These are phyloP conservation scores for Machimus rusticus DNA, from an alignment of 2,888 invertebrate species.

Conservation along the genomic window DNA sequence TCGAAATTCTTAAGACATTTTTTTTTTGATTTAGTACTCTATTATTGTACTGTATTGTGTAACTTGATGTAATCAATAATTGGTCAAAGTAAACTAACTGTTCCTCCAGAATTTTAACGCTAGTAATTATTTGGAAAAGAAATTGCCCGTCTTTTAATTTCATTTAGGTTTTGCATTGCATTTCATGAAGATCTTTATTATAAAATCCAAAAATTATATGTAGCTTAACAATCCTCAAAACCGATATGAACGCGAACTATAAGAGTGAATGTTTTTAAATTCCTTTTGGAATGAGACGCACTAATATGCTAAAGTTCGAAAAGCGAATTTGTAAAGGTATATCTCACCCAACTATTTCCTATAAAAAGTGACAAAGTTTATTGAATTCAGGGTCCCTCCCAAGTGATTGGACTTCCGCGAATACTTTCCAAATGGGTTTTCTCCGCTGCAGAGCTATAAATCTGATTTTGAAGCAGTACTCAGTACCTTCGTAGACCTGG, in stretches of 20 bases:
- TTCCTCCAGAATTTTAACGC: too few species aligned
- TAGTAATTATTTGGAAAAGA: too few species aligned
- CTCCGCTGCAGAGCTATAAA: neutral
- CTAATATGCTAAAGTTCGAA: neutral
- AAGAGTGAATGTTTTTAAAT: neutral
- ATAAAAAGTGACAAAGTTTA: neutral
- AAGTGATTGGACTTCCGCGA: neutral
- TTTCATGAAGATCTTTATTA: too few species aligned
- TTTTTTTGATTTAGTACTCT: neutral
- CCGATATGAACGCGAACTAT: neutral
- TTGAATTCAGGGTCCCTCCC: neutral
- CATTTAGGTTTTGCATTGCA: too few species aligned
- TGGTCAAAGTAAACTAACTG: too few species aligned
- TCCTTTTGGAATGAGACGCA: neutral
- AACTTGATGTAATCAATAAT: too few species aligned
- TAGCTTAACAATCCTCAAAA: neutral
- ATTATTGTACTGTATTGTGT: too few species aligned
- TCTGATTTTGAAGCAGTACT: neutral
- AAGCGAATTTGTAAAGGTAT: neutral
- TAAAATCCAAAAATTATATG: too few species aligned
- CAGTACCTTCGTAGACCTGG: neutral
- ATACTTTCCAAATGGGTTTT: neutral
- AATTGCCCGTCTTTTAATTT: too few species aligned
- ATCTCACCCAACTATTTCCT: neutral
- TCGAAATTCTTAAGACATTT: neutral